phyloP scores from a whole-genome alignment of 2,888 invertebrate genomes.

The Acronicta leporina region DNA sequence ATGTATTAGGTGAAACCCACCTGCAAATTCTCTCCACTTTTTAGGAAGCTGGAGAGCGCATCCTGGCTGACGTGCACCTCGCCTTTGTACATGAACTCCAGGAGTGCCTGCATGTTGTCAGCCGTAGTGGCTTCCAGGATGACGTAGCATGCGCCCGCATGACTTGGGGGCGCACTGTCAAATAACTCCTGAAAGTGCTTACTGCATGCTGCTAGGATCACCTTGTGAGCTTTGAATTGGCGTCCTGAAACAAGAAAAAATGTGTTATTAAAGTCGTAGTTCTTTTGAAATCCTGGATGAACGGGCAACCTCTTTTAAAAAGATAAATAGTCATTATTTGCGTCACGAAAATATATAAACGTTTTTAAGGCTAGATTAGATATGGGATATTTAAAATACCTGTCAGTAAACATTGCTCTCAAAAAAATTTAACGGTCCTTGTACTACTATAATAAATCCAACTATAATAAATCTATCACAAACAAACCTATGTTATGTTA shows the following conservation, averaged over 20 bases:
- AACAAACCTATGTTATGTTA: no score
- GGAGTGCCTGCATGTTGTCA: conserved; percentile 96
- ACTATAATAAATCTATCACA: background rate
- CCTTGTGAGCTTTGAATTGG: conserved; percentile 96
- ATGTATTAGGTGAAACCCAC: conserved; percentile 73
- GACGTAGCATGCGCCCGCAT: conserved; percentile 94
- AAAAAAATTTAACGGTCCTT: no score
- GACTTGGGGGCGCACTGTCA: conserved; percentile 94
- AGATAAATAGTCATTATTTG: no score
- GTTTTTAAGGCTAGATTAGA: background rate
- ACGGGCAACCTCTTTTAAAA: no score
- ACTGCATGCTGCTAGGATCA: conserved; percentile 97
- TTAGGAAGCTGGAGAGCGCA: conserved; percentile 96
- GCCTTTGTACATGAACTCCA: conserved; percentile 98
- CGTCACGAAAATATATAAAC: no score
- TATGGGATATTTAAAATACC: no score
- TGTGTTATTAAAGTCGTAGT: no score
- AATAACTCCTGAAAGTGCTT: conserved; percentile 97
- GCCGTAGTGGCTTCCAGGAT: conserved; percentile 97
- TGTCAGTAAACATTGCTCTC: no score
- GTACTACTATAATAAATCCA: no score
- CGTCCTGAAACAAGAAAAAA: conserved; percentile 90
- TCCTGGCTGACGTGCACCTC: conserved; percentile 98
- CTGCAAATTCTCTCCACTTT: conserved; percentile 97
- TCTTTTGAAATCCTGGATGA: no score